Evolutionary conservation across 92 coral and sea anemone species (phyloP).

Genomic region (Zoanthus sansibaricus): DNA sequence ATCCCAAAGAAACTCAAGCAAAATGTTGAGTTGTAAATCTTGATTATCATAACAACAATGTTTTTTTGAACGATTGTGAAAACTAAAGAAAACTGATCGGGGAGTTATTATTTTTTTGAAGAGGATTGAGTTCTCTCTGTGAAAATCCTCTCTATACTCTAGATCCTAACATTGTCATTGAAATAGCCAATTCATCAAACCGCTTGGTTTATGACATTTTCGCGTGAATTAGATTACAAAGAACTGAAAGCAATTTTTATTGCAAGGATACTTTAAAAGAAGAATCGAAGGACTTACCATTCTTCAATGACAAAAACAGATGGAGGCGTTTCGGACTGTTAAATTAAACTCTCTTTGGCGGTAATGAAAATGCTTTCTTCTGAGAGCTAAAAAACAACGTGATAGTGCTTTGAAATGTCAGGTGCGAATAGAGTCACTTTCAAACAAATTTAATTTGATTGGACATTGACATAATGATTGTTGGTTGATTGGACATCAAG

Average conservation of each 20-base stretch:
- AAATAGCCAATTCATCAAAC: background rate
- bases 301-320: background rate
- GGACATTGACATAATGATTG: constrained; percentile 48
- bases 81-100: background rate
- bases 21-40: no score
- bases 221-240: background rate
- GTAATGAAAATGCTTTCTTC: background rate
- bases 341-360: background rate
- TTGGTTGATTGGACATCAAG: constrained; percentile 33
- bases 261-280: background rate
- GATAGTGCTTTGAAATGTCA: constrained; percentile 18
- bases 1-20: background rate
- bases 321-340: background rate
- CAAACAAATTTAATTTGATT: constrained; percentile 39
- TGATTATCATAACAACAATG: background rate
- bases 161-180: background rate
- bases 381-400: background rate
- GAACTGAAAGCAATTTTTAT: background rate
- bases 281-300: constrained; percentile 20
- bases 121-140: background rate
- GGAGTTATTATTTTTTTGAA: background rate
- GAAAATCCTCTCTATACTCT: background rate
- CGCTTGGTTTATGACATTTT: background rate
- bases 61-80: background rate
- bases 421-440: constrained; percentile 26